Evolutionary conservation across 2,797 vertebrate species (phyloP).

Genomic region (Bradypodion ventrale): DNA sequence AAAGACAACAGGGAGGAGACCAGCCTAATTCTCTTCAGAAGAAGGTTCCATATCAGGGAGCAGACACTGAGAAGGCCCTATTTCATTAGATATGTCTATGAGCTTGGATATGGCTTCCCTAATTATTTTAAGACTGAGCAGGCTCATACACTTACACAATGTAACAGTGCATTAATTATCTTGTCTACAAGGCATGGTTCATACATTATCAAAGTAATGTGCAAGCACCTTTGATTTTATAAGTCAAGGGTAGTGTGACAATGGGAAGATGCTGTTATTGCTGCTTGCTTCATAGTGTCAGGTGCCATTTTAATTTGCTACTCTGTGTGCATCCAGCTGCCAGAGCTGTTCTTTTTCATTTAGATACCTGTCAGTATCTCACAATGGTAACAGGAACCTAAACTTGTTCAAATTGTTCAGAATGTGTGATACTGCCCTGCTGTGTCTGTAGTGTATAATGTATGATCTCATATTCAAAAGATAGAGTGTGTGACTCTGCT

Average conservation of each 20-base stretch:
- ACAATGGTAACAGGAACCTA: slow-evolving; percentile 49
- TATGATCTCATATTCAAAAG: slow-evolving; percentile 35
- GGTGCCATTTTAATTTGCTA: slow-evolving; percentile 53
- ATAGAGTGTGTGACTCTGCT: neutral
- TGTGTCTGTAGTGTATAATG: neutral
- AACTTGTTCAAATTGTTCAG: slow-evolving; percentile 39
- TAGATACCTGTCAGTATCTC: slow-evolving; percentile 42
- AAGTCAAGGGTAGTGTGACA: slow-evolving; percentile 48
- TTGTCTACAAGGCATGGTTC: slow-evolving; percentile 58
- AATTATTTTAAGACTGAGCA: no score
- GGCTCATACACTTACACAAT: slow-evolving; percentile 43
- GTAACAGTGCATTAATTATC: slow-evolving; percentile 46
- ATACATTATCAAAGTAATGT: slow-evolving; percentile 57
- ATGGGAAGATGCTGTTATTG: slow-evolving; percentile 57
- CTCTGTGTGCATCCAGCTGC: slow-evolving; percentile 50
- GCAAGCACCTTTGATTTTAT: slow-evolving; percentile 60
- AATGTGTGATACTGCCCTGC: slow-evolving; percentile 15
- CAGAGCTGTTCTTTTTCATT: slow-evolving; percentile 55
- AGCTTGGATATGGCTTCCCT: no score
- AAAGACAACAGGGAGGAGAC: no score
- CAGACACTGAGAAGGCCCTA: no score
- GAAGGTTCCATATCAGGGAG: no score
- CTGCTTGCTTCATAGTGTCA: slow-evolving; percentile 56
- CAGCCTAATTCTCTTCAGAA: no score
- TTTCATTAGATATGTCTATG: no score